Evolutionary conservation across 2,113 vertebrate species (phyloP).

Genomic region (Meleagris gallopavo): DNA sequence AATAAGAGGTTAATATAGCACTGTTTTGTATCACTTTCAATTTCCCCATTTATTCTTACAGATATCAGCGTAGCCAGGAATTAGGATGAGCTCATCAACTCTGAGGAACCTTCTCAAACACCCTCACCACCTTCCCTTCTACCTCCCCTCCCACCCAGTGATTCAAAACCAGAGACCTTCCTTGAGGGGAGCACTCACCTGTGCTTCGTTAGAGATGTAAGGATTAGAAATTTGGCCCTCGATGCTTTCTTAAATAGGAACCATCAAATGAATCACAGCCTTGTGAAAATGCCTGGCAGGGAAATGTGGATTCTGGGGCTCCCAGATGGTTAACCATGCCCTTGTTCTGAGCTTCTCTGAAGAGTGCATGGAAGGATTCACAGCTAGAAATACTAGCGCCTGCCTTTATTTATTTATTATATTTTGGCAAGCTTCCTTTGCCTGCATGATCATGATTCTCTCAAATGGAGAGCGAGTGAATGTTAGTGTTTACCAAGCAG

Average conservation of each 20-base stretch:
- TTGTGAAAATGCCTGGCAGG: conserved; percentile 51
- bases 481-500: conserved; percentile 38
- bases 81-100: neutral
- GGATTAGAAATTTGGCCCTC: neutral
- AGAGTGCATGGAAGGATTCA: neutral
- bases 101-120: neutral
- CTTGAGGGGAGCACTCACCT: neutral
- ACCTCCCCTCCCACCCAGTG: neutral
- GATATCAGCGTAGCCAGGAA: neutral
- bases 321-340: conserved; percentile 59
- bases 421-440: neutral
- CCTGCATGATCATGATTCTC: neutral
- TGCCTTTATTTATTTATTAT: neutral
- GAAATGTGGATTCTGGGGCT: neutral
- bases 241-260: neutral
- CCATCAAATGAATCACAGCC: conserved; percentile 22
- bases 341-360: conserved; percentile 32
- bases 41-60: neutral
- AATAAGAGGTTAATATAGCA: neutral
- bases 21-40: neutral
- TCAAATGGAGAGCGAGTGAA: neutral
- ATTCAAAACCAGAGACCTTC: neutral
- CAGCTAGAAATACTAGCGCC: neutral
- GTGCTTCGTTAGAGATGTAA: neutral
- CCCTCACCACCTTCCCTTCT: neutral